Base-by-base conservation (phyloP, 2,113 vertebrate species). In the Mus spicilegus region DNA sequence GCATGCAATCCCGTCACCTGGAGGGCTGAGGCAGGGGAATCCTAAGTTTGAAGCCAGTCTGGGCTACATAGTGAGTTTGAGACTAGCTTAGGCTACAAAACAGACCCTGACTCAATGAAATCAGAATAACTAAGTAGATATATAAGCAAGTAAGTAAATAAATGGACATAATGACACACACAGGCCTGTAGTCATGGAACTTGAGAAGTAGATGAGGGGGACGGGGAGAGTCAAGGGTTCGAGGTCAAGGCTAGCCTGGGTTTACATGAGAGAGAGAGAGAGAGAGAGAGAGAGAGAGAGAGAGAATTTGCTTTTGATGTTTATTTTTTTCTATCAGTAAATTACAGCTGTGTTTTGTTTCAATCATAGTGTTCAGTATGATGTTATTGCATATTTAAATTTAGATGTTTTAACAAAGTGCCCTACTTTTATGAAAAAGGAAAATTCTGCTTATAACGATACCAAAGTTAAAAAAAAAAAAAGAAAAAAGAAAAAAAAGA, bases 301-400 rank as follows among this genome's bases (percentile, higher is more conserved):
- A 76, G 20, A 49, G 6, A 49, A 13, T 51, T 92, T 86, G n/a
- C 46, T 11, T 12, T 67, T 33, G 20, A 54, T 49, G 26, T 17
- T 85, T 95, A 17, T 90, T 88, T 94, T 88, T 94, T 96, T 39
- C 95, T 17, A 54, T 26, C 61, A 88, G 42, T 89, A 76, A 97
- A 36, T 67, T 49, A 90, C 2, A 42, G 1, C 16, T 2, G 11
- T 30, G 17, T 93, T 46, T 54, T 90, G 67, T 86, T 95, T 94
- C 63, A 92, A 75, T 69, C 49, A 49, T 12, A 49, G 20, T 24
- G 14, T 84, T 97, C 85, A 11, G 7, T 33, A n/a, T 70, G 67
- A 86, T 76, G 14, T 42, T 42, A 20, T 14, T 28, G 51, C 20
- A 2, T 77, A 30, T 94, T 94, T 94, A 94, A 67, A 95, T 84